Percentiles rank a stretch among this genome's conserved stretches.
Evolutionary conservation across 2,888 invertebrate genomes (phyloP).

Genomic region (Bellardia pandia): DNA sequence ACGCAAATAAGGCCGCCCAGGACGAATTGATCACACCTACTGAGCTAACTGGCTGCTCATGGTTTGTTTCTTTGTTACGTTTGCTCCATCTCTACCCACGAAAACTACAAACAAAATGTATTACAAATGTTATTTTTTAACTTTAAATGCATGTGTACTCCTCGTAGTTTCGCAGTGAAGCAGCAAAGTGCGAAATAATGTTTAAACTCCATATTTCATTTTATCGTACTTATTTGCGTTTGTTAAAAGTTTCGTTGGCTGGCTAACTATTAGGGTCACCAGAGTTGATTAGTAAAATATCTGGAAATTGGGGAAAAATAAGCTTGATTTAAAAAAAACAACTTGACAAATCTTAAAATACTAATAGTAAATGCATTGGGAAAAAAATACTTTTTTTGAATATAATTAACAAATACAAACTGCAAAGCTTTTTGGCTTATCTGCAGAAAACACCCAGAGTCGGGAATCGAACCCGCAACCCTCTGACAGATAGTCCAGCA

Average conservation of each 20-base stretch:
- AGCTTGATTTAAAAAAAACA: no score
- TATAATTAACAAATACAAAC: no score
- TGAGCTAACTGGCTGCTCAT: neutral
- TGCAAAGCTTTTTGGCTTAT: no score
- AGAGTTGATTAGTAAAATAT: no score
- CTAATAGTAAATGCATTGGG: no score
- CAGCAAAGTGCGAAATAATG: conserved; percentile 71
- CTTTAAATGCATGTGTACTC: conserved; percentile 40
- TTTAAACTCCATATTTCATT: conserved; percentile 69
- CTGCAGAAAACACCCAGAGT: no score
- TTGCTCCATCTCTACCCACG: neutral
- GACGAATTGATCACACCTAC: neutral
- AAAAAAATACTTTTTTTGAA: no score
- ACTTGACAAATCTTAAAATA: no score
- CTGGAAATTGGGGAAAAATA: no score
- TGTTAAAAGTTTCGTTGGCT: conserved; percentile 38
- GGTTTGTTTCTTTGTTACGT: neutral
- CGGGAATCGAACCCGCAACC: no score
- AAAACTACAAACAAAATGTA: conserved; percentile 44
- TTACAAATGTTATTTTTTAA: conserved; percentile 52
- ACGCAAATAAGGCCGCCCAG: neutral
- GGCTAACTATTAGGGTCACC: neutral
- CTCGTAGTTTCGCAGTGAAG: conserved; percentile 58
- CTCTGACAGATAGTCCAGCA: no score
- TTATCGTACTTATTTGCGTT: conserved; percentile 34